These are phyloP conservation scores for Sebastes wilsoni DNA, from an alignment of 2,797 vertebrate genomes.

Conservation along the genomic window DNA sequence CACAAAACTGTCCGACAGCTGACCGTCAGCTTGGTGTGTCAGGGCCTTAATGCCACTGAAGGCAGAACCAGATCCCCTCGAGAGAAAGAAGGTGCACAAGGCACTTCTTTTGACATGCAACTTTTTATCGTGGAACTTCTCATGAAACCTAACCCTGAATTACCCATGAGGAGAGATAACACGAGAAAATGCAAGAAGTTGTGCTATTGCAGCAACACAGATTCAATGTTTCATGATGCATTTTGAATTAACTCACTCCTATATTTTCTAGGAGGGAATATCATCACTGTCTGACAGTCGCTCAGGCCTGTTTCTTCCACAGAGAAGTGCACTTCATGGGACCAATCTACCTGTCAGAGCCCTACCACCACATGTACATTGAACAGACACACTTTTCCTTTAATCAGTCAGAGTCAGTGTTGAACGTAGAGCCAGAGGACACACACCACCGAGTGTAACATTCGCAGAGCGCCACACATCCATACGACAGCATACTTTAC, in stretches of 20 bases:
- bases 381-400: slow-evolving; percentile 59
- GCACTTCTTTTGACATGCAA: neutral
- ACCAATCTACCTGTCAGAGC: slow-evolving; percentile 33
- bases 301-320: neutral
- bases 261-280: neutral
- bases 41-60: neutral
- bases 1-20: no score
- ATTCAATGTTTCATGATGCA: neutral
- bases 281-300: neutral
- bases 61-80: neutral
- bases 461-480: slow-evolving; percentile 31
- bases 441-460: slow-evolving; percentile 19
- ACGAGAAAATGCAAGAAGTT: neutral
- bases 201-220: neutral
- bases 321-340: neutral
- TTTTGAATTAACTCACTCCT: neutral
- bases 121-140: neutral
- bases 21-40: no score
- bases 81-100: neutral
- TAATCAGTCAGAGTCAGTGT: slow-evolving; percentile 51
- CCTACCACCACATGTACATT: slow-evolving; percentile 45
- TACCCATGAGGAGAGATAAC: neutral
- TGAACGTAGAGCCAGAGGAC: slow-evolving; percentile 19
- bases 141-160: neutral
- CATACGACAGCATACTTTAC: slow-evolving; percentile 60